Conservation (phyloP, 2,113 vertebrate species). For the Oenanthe melanoleuca region DNA sequence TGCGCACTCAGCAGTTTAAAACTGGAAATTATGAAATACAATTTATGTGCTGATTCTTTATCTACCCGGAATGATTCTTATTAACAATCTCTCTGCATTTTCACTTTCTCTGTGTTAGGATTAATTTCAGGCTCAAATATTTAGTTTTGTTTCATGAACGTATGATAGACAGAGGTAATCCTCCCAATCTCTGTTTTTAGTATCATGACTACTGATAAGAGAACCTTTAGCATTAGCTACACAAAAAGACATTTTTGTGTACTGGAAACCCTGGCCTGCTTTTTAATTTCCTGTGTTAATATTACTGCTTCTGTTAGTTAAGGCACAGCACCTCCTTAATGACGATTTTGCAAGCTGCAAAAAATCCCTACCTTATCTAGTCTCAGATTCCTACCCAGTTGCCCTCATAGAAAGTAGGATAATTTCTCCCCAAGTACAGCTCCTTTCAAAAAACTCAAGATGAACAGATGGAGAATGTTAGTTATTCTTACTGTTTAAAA, state of each 20-base stretch:
- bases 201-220: slow-evolving; percentile 8
- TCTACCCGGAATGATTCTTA: neutral
- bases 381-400: neutral
- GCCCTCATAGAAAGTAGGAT: neutral
- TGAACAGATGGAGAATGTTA: neutral
- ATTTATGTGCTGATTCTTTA: neutral
- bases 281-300: slow-evolving; percentile 22
- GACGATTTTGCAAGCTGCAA: neutral
- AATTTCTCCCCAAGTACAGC: neutral
- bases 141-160: neutral
- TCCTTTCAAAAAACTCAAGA: neutral
- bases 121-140: slow-evolving; percentile 29
- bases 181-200: neutral
- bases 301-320: neutral
- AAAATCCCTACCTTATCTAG: neutral
- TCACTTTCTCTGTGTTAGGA: neutral
- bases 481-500: neutral
- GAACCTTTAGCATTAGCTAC: neutral
- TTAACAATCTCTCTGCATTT: neutral
- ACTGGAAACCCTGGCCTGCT: neutral
- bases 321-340: neutral
- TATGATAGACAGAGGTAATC: neutral
- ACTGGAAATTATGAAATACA: neutral
- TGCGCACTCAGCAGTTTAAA: neutral
- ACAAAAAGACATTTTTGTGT: neutral